phyloP scores from a whole-genome alignment of 2,888 invertebrate species.

The Cacoxenus indagator region DNA sequence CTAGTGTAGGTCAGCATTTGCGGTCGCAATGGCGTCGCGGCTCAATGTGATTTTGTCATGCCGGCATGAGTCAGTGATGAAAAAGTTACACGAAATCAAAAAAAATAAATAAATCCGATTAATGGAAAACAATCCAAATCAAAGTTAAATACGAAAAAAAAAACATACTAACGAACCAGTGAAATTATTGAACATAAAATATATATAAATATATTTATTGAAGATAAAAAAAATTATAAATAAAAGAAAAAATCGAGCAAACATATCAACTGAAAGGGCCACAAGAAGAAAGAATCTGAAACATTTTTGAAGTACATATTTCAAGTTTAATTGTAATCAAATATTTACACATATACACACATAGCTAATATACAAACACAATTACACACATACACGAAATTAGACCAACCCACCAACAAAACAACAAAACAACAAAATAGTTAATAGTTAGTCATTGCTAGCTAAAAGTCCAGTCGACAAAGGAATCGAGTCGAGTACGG shows the following conservation, averaged over 20 bases:
- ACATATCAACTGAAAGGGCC: background rate
- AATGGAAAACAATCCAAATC: too few species aligned
- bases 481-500: background rate
- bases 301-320: background rate
- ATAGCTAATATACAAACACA: too few species aligned
- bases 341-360: background rate
- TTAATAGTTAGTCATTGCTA: too few species aligned
- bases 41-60: too few species aligned
- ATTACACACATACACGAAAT: background rate
- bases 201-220: background rate
- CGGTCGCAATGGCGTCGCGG: too few species aligned
- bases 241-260: background rate
- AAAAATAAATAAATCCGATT: too few species aligned
- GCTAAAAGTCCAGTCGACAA: background rate
- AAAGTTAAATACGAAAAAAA: too few species aligned
- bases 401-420: background rate
- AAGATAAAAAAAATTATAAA: background rate
- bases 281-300: background rate
- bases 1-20: too few species aligned
- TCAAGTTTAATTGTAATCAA: background rate
- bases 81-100: too few species aligned
- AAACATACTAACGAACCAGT: too few species aligned
- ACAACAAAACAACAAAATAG: background rate
- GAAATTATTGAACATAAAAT: background rate
- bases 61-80: too few species aligned